phyloP scores from a whole-genome alignment of 2,888 invertebrate genomes.

The Scaeva pyrastri region DNA sequence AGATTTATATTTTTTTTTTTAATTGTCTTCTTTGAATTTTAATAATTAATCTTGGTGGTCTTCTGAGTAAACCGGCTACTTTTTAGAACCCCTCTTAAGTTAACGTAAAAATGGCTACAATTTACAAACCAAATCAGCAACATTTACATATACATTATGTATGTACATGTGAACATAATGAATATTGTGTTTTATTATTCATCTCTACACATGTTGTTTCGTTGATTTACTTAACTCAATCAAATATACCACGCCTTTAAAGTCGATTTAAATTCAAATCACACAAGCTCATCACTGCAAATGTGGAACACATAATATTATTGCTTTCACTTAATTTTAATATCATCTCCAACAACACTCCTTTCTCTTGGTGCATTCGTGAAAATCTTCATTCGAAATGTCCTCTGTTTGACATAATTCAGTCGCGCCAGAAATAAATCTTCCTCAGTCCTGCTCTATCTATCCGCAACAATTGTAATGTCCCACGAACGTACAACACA shows the following conservation, averaged over 20 bases:
- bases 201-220: neutral
- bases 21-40: too few species aligned
- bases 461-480: conserved; percentile 32
- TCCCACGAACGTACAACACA: conserved; percentile 28
- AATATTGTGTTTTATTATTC: neutral
- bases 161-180: too few species aligned
- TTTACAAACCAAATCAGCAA: neutral
- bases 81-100: too few species aligned
- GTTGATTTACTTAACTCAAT: conserved; percentile 32
- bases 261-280: conserved; percentile 58
- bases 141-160: neutral
- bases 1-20: too few species aligned
- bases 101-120: too few species aligned
- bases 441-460: conserved; percentile 18
- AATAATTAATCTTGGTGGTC: too few species aligned
- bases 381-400: conserved; percentile 33
- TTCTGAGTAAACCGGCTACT: too few species aligned
- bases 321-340: conserved; percentile 63
- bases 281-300: conserved; percentile 47
- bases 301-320: conserved; percentile 32
- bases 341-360: conserved; percentile 2
- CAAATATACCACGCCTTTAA: neutral
- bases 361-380: conserved; percentile 18
- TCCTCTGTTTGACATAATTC: conserved; percentile 19
- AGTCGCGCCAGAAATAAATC: conserved; percentile 43